Percentiles rank a stretch among this genome's conserved stretches.
These are phyloP conservation scores for Phrynosoma platyrhinos DNA, from an alignment of 2,113 vertebrate genomes.

Conservation along the genomic window DNA sequence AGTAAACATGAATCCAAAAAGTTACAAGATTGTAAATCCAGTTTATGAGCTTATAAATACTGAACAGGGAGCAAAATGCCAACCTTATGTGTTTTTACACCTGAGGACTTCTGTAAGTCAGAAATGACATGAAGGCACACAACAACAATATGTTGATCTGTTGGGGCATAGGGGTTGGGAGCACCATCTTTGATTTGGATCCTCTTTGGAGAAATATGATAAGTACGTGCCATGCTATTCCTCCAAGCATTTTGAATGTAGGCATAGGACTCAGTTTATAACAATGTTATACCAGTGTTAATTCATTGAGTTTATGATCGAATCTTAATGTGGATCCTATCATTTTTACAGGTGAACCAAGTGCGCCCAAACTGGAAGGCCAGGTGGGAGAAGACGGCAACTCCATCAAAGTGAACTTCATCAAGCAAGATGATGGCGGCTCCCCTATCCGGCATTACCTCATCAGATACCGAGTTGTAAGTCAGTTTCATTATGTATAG, in stretches of 20 bases:
- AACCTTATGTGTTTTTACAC: too few species aligned
- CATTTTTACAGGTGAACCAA: slow-evolving; percentile 90
- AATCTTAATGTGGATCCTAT: slow-evolving; percentile 3
- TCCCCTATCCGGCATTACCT: slow-evolving; percentile 95
- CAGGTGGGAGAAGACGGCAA: slow-evolving; percentile 90
- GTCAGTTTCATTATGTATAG: slow-evolving; percentile 58
- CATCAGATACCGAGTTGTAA: slow-evolving; percentile 92
- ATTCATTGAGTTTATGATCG: neutral
- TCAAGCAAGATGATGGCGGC: slow-evolving; percentile 96
- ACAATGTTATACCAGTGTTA: neutral
- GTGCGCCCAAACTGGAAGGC: slow-evolving; percentile 90
- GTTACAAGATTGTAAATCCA: too few species aligned
- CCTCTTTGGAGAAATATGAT: too few species aligned
- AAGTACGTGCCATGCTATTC: neutral
- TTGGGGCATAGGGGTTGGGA: neutral
- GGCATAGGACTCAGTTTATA: neutral
- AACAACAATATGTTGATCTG: neutral
- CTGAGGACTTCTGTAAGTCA: too few species aligned
- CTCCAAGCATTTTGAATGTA: neutral
- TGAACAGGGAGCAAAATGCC: too few species aligned
- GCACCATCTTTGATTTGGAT: neutral
- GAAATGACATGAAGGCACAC: too few species aligned
- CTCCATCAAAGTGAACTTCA: slow-evolving; percentile 87
- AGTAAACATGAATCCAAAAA: too few species aligned
- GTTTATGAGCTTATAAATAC: too few species aligned